phyloP scores from a whole-genome alignment of 1,140 invertebrate genomes.

The Stratiolaelaps scimitus region DNA sequence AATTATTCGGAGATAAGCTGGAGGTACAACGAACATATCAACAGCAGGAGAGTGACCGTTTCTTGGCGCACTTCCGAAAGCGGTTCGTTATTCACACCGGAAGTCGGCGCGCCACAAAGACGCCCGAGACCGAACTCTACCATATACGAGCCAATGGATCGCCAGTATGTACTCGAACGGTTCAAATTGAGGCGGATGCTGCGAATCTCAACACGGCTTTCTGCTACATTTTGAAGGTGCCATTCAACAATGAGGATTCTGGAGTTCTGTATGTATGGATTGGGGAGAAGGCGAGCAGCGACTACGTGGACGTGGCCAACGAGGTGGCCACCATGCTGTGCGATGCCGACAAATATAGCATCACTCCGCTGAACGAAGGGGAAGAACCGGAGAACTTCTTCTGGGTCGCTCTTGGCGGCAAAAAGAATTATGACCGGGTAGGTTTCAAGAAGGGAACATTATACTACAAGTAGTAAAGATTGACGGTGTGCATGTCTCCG shows the following conservation, averaged over 20 bases:
- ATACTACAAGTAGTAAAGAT: neutral
- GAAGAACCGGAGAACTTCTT: slow-evolving; percentile 99
- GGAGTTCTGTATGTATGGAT: slow-evolving; percentile 98
- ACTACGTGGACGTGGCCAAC: slow-evolving; percentile 74
- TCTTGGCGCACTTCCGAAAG: slow-evolving; percentile 91
- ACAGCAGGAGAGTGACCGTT: slow-evolving; percentile 97
- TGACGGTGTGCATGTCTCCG: neutral
- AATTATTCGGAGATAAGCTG: slow-evolving; percentile 81
- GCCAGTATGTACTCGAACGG: slow-evolving; percentile 76
- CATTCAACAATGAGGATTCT: slow-evolving; percentile 76
- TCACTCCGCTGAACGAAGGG: slow-evolving; percentile 74
- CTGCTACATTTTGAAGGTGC: slow-evolving; percentile 86
- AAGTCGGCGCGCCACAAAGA: slow-evolving; percentile 52
- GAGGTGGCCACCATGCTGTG: slow-evolving; percentile 90
- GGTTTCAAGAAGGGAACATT: slow-evolving; percentile 9
- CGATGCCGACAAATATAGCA: slow-evolving; percentile 51
- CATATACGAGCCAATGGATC: slow-evolving; percentile 91
- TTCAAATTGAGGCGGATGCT: slow-evolving; percentile 66
- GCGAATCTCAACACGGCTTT: slow-evolving; percentile 47
- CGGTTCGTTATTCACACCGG: slow-evolving; percentile 88
- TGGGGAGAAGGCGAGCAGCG: slow-evolving; percentile 70
- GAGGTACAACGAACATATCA: slow-evolving; percentile 93
- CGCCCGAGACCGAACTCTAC: slow-evolving; percentile 70
- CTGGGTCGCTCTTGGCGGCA: slow-evolving; percentile 86
- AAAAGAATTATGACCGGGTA: slow-evolving; percentile 70